Percentiles rank a stretch among this genome's conserved stretches.
Evolutionary conservation across 2,888 invertebrate genomes (phyloP).

Genomic region (Gastracanthus pulcherrimus): DNA sequence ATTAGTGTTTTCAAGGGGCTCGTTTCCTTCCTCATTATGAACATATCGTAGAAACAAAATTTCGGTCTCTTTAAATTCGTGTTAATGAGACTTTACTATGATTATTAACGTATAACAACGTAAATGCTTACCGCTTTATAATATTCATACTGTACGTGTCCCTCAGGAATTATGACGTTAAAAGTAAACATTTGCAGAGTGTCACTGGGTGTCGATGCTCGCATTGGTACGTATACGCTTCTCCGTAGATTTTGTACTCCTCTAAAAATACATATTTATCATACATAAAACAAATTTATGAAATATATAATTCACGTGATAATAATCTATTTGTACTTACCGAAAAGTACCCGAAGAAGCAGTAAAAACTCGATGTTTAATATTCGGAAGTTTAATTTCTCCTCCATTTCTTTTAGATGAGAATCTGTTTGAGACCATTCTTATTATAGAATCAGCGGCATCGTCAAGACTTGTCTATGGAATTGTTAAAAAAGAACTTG

Average conservation of each 20-base stretch:
- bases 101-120: too few species aligned
- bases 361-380: not conserved
- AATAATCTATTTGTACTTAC: conserved; percentile 7
- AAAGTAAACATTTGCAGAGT: conserved; percentile 8
- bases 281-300: not conserved
- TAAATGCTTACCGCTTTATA: not conserved
- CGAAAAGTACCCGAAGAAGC: conserved; percentile 10
- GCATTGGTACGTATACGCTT: not conserved
- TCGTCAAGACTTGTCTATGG: too few species aligned
- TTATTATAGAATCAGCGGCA: conserved; percentile 4
- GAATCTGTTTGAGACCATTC: not conserved
- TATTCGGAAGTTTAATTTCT: not conserved
- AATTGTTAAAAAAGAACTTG: too few species aligned
- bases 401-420: not conserved
- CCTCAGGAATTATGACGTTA: conserved; percentile 17
- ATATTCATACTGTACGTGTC: conserved; percentile 7
- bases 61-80: too few species aligned
- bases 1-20: too few species aligned
- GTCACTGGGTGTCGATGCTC: not conserved
- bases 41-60: too few species aligned
- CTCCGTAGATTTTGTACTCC: conserved; percentile 7
- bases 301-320: not conserved
- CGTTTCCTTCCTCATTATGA: too few species aligned
- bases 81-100: too few species aligned
- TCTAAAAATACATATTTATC: conserved; percentile 17